Evolutionary conservation across 2,888 invertebrate genomes (phyloP).

Genomic region (Chloroclystis v-ata): DNA sequence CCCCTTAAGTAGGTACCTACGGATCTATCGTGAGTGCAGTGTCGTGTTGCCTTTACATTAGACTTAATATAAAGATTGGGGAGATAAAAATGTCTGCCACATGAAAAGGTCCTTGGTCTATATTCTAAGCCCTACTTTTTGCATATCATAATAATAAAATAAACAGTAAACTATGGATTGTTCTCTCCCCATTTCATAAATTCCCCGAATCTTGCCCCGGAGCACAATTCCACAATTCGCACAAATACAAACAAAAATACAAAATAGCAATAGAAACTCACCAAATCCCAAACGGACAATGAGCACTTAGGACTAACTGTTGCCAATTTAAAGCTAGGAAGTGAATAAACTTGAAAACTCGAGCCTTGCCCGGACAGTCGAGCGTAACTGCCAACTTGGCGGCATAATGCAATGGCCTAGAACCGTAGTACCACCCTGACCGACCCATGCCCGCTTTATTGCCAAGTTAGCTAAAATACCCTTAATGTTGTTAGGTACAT

Average conservation of each 20-base stretch:
- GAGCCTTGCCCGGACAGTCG: constrained; percentile 2
- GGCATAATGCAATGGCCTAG: constrained; percentile 9
- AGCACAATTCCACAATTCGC: too few relatives aligned
- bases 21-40: constrained; percentile 14
- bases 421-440: constrained; percentile 5
- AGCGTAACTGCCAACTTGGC: constrained; percentile 13
- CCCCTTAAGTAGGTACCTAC: not conserved
- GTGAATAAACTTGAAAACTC: not conserved
- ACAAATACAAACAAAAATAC: too few relatives aligned
- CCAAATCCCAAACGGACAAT: constrained; percentile 2
- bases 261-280: too few relatives aligned
- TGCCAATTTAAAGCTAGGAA: not conserved
- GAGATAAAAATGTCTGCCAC: constrained; percentile 4
- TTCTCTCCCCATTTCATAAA: too few relatives aligned
- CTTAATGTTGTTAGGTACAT: too few relatives aligned
- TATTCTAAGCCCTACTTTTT: too few relatives aligned
- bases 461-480: constrained; percentile 11
- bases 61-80: constrained; percentile 6
- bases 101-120: not conserved
- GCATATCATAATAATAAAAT: too few relatives aligned
- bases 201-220: too few relatives aligned
- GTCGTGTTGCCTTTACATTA: constrained; percentile 11
- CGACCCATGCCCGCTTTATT: constrained; percentile 6
- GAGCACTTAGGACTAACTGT: not conserved
- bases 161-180: too few relatives aligned